Conservation (phyloP, 2,797 vertebrate species). For the Sphenopsis melanotis region DNA sequence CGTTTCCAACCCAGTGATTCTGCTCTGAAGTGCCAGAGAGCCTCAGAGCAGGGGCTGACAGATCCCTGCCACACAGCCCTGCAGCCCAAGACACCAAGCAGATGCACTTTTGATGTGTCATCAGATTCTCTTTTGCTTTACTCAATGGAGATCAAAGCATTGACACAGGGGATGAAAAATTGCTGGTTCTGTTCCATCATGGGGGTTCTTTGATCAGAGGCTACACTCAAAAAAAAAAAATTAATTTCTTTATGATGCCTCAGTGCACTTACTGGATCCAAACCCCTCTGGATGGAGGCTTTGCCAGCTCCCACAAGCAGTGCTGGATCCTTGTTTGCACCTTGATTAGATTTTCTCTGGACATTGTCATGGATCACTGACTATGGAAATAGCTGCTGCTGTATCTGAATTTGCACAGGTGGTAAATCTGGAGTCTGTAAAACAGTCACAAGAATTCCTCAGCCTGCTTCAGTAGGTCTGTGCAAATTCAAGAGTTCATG, state of each 20-base stretch:
- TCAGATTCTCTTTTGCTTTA: constrained; percentile 49
- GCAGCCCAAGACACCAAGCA: constrained; percentile 35
- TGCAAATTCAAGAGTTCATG: background rate
- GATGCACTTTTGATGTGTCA: constrained; percentile 55
- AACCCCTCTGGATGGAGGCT: background rate
- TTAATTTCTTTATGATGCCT: constrained; percentile 42
- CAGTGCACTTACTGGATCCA: background rate
- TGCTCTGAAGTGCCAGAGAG: background rate
- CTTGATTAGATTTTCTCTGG: background rate
- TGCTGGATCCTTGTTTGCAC: background rate
- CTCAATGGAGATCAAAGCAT: constrained; percentile 58
- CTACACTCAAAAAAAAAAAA: background rate
- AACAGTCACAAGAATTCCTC: background rate
- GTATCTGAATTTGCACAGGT: background rate
- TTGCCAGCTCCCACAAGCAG: background rate
- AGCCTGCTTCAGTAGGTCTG: background rate
- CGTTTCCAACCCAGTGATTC: too few relatives aligned
- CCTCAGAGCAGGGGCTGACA: background rate
- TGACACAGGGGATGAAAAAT: constrained; percentile 39
- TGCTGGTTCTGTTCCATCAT: constrained; percentile 14
- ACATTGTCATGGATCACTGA: background rate
- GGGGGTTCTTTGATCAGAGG: constrained; percentile 31
- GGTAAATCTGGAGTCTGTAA: background rate
- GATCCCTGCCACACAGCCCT: background rate
- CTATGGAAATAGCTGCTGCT: background rate